Conservation (phyloP, 1,140 invertebrate species). For the Melitaea cinxia region DNA sequence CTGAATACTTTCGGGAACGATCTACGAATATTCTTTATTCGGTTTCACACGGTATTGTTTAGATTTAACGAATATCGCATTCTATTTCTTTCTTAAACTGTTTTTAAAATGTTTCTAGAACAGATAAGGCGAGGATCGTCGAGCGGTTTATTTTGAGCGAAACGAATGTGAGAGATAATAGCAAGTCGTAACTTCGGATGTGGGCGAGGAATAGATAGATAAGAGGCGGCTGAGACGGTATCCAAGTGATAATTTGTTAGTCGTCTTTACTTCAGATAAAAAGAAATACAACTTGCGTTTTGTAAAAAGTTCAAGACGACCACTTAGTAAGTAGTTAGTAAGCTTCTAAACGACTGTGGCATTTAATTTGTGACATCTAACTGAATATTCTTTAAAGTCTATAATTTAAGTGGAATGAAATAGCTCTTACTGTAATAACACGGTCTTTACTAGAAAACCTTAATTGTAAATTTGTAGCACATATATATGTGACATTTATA, state of each 20-base stretch:
- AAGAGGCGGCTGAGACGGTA: slow-evolving; percentile 54
- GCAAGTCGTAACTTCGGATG: slow-evolving; percentile 57
- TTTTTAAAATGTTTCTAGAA: not conserved
- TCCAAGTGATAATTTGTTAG: slow-evolving; percentile 73
- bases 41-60: slow-evolving; percentile 28
- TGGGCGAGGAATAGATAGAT: slow-evolving; percentile 70
- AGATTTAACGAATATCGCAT: slow-evolving; percentile 18
- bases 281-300: slow-evolving; percentile 31
- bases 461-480: too few relatives aligned
- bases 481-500: too few relatives aligned
- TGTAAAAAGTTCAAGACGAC: slow-evolving; percentile 30
- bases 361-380: too few relatives aligned
- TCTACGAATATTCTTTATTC: slow-evolving; percentile 42
- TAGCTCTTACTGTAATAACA: too few relatives aligned
- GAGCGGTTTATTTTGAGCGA: slow-evolving; percentile 66
- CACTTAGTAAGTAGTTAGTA: too few relatives aligned
- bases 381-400: too few relatives aligned
- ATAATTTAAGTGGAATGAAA: too few relatives aligned
- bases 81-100: slow-evolving; percentile 15
- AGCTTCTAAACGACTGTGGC: too few relatives aligned
- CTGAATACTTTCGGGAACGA: slow-evolving; percentile 74
- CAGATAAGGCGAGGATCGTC: slow-evolving; percentile 22
- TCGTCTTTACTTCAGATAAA: slow-evolving; percentile 42
- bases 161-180: slow-evolving; percentile 65
- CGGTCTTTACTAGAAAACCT: too few relatives aligned